A percentile compares a stretch with the other conserved stretches of the same genome.
These are phyloP conservation scores for Melitaea cinxia DNA, from an alignment of 1,140 invertebrate genomes.

Conservation along the genomic window DNA sequence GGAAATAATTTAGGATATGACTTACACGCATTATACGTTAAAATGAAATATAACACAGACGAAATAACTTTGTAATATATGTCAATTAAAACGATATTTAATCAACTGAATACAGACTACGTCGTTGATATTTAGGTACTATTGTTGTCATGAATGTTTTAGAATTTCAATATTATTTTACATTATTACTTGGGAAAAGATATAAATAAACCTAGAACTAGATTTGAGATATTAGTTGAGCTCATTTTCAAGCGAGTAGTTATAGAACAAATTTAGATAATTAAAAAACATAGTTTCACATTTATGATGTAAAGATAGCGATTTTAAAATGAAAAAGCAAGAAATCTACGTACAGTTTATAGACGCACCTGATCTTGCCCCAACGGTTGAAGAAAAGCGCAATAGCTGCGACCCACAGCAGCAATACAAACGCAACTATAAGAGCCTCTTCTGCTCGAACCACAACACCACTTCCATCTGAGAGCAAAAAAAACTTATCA, in stretches of 20 bases:
- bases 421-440: conserved; percentile 87
- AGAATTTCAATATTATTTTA: background rate
- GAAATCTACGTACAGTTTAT: conserved; percentile 74
- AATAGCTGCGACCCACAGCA: conserved; percentile 90
- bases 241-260: background rate
- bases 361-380: conserved; percentile 89
- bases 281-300: background rate
- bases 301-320: background rate
- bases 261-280: background rate
- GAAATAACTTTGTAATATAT: too few species aligned
- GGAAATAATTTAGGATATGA: conserved; percentile 14
- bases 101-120: too few species aligned
- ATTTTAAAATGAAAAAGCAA: conserved; percentile 44
- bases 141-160: background rate
- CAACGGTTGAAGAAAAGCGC: conserved; percentile 92
- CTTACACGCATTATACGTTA: too few species aligned
- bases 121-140: too few species aligned
- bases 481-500: background rate
- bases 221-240: background rate
- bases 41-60: too few species aligned
- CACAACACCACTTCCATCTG: conserved; percentile 83
- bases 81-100: too few species aligned
- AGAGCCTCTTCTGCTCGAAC: conserved; percentile 89
- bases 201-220: background rate
- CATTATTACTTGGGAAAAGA: background rate